phyloP scores from a whole-genome alignment of 64 coral and sea anemone species.

The Pocillopora verrucosa region DNA sequence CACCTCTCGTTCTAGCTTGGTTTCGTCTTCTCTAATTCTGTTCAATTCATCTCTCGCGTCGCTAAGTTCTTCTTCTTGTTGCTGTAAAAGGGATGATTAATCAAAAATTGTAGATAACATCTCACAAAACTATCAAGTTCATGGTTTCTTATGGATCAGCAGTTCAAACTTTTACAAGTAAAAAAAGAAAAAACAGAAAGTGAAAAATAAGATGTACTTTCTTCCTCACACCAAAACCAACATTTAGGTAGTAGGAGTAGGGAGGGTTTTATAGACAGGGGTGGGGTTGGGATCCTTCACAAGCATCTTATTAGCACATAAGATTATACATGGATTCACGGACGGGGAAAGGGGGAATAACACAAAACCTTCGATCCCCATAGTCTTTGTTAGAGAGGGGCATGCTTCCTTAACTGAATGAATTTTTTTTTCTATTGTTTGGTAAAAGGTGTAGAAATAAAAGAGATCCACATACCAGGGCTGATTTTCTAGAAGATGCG shows the following conservation, averaged over 20 bases:
- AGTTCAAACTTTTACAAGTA: no score
- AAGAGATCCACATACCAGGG: constrained; percentile 10
- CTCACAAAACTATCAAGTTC: no score
- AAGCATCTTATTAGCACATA: no score
- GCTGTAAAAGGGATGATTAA: constrained; percentile 19
- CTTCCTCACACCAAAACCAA: no score
- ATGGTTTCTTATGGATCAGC: no score
- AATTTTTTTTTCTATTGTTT: neutral
- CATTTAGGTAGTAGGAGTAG: no score
- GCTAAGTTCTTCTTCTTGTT: constrained; percentile 95
- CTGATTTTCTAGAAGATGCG: constrained; percentile 14
- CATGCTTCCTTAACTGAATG: neutral
- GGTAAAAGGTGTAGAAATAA: neutral
- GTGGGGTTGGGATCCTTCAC: neutral
- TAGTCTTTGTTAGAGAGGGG: neutral
- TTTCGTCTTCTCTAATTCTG: constrained; percentile 88
- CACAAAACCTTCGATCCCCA: no score
- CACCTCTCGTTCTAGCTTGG: constrained; percentile 91
- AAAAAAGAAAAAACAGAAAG: no score
- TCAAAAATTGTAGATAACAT: neutral
- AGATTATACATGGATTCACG: no score
- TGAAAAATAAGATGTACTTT: no score
- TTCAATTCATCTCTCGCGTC: constrained; percentile 87
- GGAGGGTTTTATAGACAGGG: no score
- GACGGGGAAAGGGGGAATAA: neutral